Evolutionary conservation across 2,797 vertebrate species (phyloP), one percentile per base, ranked within the genome.

Genomic region (Scolopax rusticola): DNA sequence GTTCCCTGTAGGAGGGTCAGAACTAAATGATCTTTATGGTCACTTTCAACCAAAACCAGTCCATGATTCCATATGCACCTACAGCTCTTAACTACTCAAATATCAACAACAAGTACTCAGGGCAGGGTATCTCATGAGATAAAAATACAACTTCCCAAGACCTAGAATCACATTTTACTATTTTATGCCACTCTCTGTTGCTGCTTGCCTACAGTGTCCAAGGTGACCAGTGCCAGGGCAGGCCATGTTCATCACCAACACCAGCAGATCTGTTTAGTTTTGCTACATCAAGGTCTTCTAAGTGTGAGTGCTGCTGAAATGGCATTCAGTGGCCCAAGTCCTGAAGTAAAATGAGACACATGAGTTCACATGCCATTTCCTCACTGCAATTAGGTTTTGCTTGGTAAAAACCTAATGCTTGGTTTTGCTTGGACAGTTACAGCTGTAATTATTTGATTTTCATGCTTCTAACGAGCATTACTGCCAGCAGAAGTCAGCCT

Each of bases 121-220:
- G 13, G 28, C 9, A 4, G 16, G 3, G 2, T 21, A 17, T 20
- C 81, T 54, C 40, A 9, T 2, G 21, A 71, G 11, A 17, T 18
- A 27, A 56, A 56, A 38, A 16, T 3, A 8, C 8, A 63, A 13
- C 45, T 51, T 36, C 36, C 28, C 33, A 13, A 76, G 43, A 56
- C 47, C 23, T 13, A 24, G 45, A 45, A 74, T 32, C 32, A 7
- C 15, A 24, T 14, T 70, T 54, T 9, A 2, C 9, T 21, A 5
- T 13, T 4, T 54, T 78, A 40, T 71, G 32, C 32, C 17, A 0
- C 30, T 36, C 71, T 27, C n/a, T 25, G 13, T 7, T n/a, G 32
- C 2, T 5, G 43, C 19, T 75, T 33, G 12, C 9, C 4, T 43
- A 0, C n/a, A 0, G 8, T 12, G 40, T 2, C 5, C 7, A 3